Evolutionary conservation across 1,140 invertebrate genomes (phyloP).

Genomic region (Trichoplusia ni): DNA sequence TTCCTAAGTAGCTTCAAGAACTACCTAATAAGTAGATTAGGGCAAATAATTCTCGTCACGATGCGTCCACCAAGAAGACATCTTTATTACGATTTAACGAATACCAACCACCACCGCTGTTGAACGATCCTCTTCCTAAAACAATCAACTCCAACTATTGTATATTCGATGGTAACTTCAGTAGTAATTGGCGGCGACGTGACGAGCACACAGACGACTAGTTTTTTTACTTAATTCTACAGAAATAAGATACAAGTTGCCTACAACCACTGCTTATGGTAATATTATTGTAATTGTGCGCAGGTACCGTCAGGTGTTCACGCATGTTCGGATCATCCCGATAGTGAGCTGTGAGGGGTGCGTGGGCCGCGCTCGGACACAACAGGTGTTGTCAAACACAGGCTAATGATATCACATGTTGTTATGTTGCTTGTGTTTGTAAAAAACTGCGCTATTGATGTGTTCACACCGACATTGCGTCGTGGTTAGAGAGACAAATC

Average conservation of each 20-base stretch:
- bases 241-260: neutral
- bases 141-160: neutral
- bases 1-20: too few relatives aligned
- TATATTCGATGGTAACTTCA: neutral
- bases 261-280: too few relatives aligned
- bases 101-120: too few relatives aligned
- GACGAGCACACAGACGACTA: neutral
- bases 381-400: constrained; percentile 10
- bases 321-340: constrained; percentile 11
- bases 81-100: too few relatives aligned
- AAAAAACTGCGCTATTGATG: constrained; percentile 24
- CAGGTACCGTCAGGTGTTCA: constrained; percentile 1
- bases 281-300: too few relatives aligned
- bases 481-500: too few relatives aligned
- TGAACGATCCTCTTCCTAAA: neutral
- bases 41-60: too few relatives aligned
- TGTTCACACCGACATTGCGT: neutral
- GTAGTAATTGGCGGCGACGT: constrained; percentile 20
- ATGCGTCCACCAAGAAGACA: too few relatives aligned
- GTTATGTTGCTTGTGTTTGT: neutral
- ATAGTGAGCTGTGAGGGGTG: neutral
- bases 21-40: too few relatives aligned
- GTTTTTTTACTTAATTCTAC: constrained; percentile 1
- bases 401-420: constrained; percentile 9
- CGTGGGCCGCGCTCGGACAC: neutral